Evolutionary conservation across 2,113 vertebrate genomes (phyloP), one percentile per base, ranked within the genome.

Genomic region (Pogona vitticeps): DNA sequence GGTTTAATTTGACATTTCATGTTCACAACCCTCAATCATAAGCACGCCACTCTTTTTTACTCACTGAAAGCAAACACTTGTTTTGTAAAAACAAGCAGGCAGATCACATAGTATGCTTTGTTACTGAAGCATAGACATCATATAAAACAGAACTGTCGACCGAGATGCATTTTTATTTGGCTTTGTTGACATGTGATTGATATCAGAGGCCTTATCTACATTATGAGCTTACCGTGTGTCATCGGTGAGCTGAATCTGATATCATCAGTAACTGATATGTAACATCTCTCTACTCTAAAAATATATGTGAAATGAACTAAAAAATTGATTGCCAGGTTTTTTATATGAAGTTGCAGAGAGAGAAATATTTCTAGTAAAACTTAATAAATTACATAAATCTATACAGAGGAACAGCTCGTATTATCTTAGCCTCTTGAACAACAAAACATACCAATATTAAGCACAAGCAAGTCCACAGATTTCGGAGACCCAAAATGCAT

Each of bases 121-220:
- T 63, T 84, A 26, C 26, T 2, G 6, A 76, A 42, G 82, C 40
- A 46, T 42, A 75, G 36, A 75, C 56, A 6, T 61, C n/a, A 31
- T 88, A 61, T 75, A 92, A 85, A 88, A 72, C 63, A 65, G 4
- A 78, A 31, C 70, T 88, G 82, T 81, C 56, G 46, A 91, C 42
- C 88, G 52, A 76, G 6, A 14, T 82, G 85, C n/a, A 40, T 65
- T 88, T 76, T 90, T 12, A 3, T 83, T 79, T 75, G 84, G 28
- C 40, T 79, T 59, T 58, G 17, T 81, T 84, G 72, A 82, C 83
- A 18, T 61, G 77, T 3, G 3, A 86, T 59, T 88, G 71, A 42
- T 77, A 84, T 70, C 20, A 86, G 81, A 92, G 58, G 72, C 84
- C 0, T 0, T 91, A 84, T 75, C 71, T 84, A 21, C 38, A 40